Percentiles rank a stretch among this genome's conserved stretches.
phyloP scores from a whole-genome alignment of 2,113 vertebrate genomes.

The Protobothrops mucrosquamatus region DNA sequence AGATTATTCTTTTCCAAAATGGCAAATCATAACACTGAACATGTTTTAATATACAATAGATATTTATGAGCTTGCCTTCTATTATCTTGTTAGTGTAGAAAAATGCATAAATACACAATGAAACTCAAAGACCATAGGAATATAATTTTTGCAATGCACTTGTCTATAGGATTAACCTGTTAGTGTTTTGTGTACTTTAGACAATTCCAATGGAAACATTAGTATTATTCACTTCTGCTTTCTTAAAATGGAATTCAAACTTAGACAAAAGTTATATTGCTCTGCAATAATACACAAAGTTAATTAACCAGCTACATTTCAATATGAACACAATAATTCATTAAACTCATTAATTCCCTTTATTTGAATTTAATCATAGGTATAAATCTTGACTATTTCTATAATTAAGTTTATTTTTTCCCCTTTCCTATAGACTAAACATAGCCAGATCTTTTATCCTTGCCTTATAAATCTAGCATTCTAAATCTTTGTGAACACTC shows the following conservation, averaged over 20 bases:
- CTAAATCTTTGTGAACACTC: not conserved
- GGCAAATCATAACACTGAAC: not conserved
- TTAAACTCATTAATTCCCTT: conserved; percentile 4
- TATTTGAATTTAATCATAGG: conserved; percentile 10
- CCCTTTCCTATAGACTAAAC: conserved; percentile 4
- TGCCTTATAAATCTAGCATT: conserved; percentile 1
- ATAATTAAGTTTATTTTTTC: not conserved
- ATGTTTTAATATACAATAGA: not conserved
- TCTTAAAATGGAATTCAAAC: not conserved
- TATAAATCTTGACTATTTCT: not conserved
- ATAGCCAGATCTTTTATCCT: not conserved
- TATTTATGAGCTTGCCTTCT: not conserved
- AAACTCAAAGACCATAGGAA: not conserved
- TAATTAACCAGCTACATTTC: conserved; percentile 2
- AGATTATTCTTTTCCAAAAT: not conserved
- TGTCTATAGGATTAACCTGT: not conserved
- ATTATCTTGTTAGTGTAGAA: not conserved
- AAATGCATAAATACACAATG: not conserved
- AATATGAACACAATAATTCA: not conserved
- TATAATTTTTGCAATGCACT: not conserved
- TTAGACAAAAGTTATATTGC: not conserved
- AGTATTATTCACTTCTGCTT: not conserved
- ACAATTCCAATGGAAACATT: not conserved
- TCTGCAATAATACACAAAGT: not conserved
- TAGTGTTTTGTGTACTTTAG: not conserved